These are phyloP conservation scores for Junonia oenone DNA, from an alignment of 2,888 invertebrate species.

Conservation along the genomic window DNA sequence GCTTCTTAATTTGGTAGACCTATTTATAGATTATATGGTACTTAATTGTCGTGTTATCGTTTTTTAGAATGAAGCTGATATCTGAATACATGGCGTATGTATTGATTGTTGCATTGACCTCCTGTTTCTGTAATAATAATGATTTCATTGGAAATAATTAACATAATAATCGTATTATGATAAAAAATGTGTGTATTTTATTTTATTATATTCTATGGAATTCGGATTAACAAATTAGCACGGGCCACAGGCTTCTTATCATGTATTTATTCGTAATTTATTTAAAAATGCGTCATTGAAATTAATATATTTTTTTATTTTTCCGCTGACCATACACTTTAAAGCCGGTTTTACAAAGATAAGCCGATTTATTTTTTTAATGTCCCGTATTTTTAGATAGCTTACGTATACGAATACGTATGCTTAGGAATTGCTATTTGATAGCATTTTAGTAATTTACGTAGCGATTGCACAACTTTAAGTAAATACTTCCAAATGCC, in stretches of 20 bases:
- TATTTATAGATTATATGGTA: not conserved
- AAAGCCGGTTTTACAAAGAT: constrained; percentile 76
- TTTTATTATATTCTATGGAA: not conserved
- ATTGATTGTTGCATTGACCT: not conserved
- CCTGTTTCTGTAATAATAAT: not conserved
- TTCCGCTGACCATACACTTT: constrained; percentile 52
- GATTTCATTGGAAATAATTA: not conserved
- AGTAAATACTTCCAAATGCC: not conserved
- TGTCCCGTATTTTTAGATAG: constrained; percentile 55
- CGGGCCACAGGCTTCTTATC: constrained; percentile 17
- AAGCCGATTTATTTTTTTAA: constrained; percentile 78
- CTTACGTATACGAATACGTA: constrained; percentile 26
- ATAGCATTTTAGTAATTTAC: not conserved
- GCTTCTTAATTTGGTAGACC: not conserved
- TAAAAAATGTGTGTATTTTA: not conserved
- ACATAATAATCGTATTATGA: constrained; percentile 1
- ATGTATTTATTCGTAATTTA: constrained; percentile 7
- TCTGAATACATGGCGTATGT: not conserved
- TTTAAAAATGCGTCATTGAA: not conserved
- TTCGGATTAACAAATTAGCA: constrained; percentile 17
- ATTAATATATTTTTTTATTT: not conserved
- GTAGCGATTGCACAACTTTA: not conserved
- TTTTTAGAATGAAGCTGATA: not conserved
- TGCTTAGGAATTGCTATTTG: constrained; percentile 16
- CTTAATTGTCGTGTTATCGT: not conserved